Conservation (phyloP, 2,797 vertebrate genomes). For the Pangasius mekongensis region DNA sequence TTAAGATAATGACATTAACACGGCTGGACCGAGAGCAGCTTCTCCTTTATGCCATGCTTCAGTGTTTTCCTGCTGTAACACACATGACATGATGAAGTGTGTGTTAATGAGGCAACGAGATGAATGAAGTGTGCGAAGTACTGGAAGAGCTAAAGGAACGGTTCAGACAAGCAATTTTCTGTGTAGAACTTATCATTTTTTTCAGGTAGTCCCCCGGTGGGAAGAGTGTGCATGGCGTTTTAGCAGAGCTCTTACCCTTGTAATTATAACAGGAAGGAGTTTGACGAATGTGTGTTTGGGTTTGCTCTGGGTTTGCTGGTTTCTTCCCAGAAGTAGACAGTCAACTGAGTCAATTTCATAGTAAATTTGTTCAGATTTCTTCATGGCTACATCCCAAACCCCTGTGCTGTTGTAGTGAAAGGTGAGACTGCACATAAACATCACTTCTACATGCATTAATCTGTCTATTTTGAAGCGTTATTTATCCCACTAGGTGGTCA, state of each 20-base stretch:
- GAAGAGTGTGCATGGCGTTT: neutral
- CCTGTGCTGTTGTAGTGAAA: neutral
- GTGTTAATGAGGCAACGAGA: neutral
- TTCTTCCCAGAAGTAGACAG: neutral
- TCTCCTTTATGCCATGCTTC: neutral
- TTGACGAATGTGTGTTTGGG: neutral
- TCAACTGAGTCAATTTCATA: neutral
- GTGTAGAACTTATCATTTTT: neutral
- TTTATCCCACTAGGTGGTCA: neutral
- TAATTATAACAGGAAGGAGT: neutral
- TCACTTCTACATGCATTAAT: neutral
- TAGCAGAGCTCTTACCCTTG: neutral
- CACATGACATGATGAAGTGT: neutral
- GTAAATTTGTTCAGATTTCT: neutral
- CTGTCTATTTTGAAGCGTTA: neutral
- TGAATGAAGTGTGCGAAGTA: neutral
- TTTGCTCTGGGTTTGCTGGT: neutral
- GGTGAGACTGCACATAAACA: neutral
- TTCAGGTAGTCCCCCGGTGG: neutral
- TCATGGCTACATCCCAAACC: neutral
- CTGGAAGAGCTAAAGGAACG: neutral
- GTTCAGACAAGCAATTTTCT: no score
- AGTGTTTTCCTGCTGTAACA: neutral
- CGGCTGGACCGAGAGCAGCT: neutral
- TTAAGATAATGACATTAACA: neutral